These are phyloP conservation scores for Actinernus sp. DNA, from an alignment of 92 coral and sea anemone species.

Conservation along the genomic window DNA sequence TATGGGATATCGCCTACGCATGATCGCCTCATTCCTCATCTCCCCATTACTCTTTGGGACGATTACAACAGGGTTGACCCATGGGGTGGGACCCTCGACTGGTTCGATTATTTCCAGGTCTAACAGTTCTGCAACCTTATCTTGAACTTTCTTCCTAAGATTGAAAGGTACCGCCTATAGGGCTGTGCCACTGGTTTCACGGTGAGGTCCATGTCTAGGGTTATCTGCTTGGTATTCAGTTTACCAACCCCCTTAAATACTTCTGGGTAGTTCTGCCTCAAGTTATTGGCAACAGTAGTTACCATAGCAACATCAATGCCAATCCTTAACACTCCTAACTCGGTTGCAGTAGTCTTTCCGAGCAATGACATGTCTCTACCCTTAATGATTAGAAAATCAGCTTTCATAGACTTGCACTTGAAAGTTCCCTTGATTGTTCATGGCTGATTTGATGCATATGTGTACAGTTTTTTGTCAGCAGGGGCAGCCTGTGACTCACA, in stretches of 20 bases:
- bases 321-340: conserved; percentile 20
- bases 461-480: background rate
- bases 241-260: conserved; percentile 42
- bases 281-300: background rate
- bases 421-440: conserved; percentile 11
- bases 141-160: no score
- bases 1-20: no score
- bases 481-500: conserved; percentile 3
- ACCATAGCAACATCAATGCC: conserved; percentile 19
- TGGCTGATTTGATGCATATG: conserved; percentile 5
- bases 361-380: conserved; percentile 23
- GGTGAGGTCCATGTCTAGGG: conserved; percentile 17
- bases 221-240: conserved; percentile 15
- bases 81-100: no score
- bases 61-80: no score
- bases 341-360: conserved; percentile 18
- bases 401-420: conserved; percentile 13
- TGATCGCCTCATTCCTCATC: no score
- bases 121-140: no score
- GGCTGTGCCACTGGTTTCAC: no score
- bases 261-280: conserved; percentile 29
- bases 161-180: no score
- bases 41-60: no score
- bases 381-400: conserved; percentile 9
- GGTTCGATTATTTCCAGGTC: no score